Percentiles rank a stretch among this genome's conserved stretches.
Conservation (phyloP, 2,797 vertebrate species). For the Enteromius paludinosus region DNA sequence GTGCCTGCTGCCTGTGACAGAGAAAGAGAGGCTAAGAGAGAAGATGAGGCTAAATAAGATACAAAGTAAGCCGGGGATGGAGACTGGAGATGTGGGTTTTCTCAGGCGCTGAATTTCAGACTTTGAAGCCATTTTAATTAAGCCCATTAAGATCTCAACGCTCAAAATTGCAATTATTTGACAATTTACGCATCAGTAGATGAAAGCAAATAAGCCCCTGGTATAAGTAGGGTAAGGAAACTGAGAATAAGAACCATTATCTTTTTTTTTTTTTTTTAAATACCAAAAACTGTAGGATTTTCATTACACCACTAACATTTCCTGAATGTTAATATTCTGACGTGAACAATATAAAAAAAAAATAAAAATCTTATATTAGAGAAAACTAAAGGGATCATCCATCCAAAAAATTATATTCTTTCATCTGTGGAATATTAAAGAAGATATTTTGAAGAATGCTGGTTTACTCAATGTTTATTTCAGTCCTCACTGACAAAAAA, state of each 20-base stretch:
- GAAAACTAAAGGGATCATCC: neutral
- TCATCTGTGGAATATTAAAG: neutral
- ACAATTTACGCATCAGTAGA: constrained; percentile 28
- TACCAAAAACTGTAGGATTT: neutral
- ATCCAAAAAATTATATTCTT: neutral
- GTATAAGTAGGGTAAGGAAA: neutral
- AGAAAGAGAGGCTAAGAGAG: constrained; percentile 42
- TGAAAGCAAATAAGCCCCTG: constrained; percentile 24
- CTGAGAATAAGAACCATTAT: neutral
- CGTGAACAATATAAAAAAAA: too few species aligned
- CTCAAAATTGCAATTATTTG: constrained; percentile 37
- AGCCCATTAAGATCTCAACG: constrained; percentile 27
- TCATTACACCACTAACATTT: neutral
- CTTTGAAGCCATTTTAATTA: constrained; percentile 40
- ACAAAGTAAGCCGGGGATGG: constrained; percentile 36
- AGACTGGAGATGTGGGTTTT: constrained; percentile 36
- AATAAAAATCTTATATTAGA: neutral
- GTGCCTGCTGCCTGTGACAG: constrained; percentile 52
- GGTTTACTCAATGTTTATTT: neutral
- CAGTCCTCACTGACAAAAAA: neutral
- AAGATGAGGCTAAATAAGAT: constrained; percentile 39
- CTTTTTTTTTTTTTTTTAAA: too few species aligned
- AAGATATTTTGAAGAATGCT: neutral
- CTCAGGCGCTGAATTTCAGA: constrained; percentile 20
- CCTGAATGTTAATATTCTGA: neutral